These are phyloP conservation scores for Lepidurus arcticus DNA, from an alignment of 1,140 invertebrate genomes.

Conservation along the genomic window DNA sequence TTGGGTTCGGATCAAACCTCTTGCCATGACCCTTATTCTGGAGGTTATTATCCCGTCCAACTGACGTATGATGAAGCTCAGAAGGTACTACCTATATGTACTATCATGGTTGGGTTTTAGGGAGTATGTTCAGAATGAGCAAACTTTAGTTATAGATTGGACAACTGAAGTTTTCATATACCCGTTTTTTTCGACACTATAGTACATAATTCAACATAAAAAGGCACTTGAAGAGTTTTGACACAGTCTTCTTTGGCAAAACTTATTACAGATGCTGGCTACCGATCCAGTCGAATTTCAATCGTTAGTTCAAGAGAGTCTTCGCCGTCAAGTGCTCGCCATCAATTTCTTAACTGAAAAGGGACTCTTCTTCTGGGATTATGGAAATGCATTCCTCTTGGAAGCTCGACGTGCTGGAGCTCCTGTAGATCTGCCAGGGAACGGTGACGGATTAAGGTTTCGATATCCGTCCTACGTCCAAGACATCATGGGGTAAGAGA, in stretches of 20 bases:
- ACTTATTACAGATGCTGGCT: conserved; percentile 46
- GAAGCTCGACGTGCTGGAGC: conserved; percentile 59
- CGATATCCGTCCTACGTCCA: conserved; percentile 64
- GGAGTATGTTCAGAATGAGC: too few species aligned
- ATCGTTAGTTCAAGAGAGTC: conserved; percentile 54
- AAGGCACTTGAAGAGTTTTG: too few species aligned
- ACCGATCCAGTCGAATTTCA: conserved; percentile 52
- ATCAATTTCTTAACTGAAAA: conserved; percentile 52
- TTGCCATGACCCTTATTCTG: conserved; percentile 59
- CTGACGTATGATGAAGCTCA: conserved; percentile 46
- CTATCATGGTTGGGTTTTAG: not conserved
- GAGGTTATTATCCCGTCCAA: conserved; percentile 61
- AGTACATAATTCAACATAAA: too few species aligned
- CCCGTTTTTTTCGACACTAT: too few species aligned
- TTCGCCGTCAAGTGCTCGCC: conserved; percentile 56
- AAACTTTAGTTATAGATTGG: too few species aligned
- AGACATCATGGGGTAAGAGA: conserved; percentile 59
- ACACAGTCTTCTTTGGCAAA: too few species aligned
- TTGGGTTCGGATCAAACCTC: conserved; percentile 66
- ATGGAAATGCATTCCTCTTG: conserved; percentile 64
- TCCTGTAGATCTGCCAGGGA: conserved; percentile 45
- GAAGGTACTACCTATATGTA: conserved; percentile 39
- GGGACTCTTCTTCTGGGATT: conserved; percentile 65
- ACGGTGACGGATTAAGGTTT: conserved; percentile 47
- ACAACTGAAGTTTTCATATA: too few species aligned